phyloP scores from a whole-genome alignment of 2,113 vertebrate species.

The Maccullochella peelii region DNA sequence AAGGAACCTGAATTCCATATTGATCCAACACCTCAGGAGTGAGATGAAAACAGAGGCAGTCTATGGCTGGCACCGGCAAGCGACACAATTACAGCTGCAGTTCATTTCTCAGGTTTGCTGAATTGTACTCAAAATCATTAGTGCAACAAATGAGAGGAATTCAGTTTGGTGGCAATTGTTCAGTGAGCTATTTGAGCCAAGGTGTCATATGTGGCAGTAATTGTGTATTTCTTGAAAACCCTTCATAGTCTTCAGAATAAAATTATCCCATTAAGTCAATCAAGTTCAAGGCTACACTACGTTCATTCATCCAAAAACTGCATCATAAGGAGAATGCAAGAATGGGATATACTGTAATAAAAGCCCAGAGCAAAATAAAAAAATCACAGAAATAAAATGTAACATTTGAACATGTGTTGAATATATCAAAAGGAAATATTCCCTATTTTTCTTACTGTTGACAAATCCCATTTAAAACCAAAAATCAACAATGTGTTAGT shows the following conservation, averaged over 20 bases:
- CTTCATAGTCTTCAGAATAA: constrained; percentile 28
- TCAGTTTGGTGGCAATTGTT: constrained; percentile 45
- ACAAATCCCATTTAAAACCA: neutral
- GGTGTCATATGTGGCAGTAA: constrained; percentile 36
- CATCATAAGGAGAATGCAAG: constrained; percentile 5
- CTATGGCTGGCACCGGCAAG: constrained; percentile 32
- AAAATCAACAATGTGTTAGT: neutral
- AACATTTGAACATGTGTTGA: neutral
- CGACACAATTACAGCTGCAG: constrained; percentile 68
- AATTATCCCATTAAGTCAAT: constrained; percentile 25
- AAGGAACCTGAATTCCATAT: constrained; percentile 73
- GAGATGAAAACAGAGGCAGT: constrained; percentile 70
- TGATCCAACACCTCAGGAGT: constrained; percentile 72
- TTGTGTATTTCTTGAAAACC: constrained; percentile 32
- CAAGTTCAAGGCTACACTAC: neutral
- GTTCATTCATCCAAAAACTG: neutral
- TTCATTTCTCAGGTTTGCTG: constrained; percentile 61
- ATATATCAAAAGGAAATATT: neutral
- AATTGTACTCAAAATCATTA: constrained; percentile 54
- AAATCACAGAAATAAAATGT: neutral
- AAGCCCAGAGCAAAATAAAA: neutral
- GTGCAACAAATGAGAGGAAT: constrained; percentile 48
- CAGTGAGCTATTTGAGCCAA: constrained; percentile 19
- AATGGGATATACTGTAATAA: neutral
- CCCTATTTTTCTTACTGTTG: neutral